Evolutionary conservation across 2,888 invertebrate species (phyloP).

Genomic region (Cephalotes varians): DNA sequence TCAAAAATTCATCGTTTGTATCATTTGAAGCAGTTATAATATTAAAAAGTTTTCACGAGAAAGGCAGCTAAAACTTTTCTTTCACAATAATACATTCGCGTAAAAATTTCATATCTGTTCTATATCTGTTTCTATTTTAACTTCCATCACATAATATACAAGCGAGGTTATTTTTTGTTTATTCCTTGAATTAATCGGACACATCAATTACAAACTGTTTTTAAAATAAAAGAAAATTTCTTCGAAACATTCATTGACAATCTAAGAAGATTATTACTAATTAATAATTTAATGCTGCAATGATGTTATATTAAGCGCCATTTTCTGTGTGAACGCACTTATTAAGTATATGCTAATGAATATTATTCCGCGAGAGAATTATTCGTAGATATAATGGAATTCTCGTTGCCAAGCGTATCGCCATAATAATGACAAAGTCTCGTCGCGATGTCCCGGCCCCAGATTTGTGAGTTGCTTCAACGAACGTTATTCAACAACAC

Average conservation of each 20-base stretch:
- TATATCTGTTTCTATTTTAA: neutral
- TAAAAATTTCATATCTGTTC: conserved; percentile 19
- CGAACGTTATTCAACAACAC: conserved; percentile 51
- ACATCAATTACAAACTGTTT: neutral
- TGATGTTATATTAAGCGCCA: neutral
- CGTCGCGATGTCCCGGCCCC: neutral
- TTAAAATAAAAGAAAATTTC: neutral
- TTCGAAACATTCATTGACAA: neutral
- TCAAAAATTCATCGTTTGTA: neutral
- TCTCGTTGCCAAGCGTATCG: neutral
- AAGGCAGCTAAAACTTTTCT: neutral
- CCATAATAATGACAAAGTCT: conserved; percentile 36
- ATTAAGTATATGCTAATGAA: conserved; percentile 17
- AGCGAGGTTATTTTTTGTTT: neutral
- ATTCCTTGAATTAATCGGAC: neutral
- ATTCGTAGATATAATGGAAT: conserved; percentile 18
- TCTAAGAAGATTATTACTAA: neutral
- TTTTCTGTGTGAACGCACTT: conserved; percentile 10
- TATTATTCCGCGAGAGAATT: conserved; percentile 21
- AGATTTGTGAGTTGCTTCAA: conserved; percentile 31
- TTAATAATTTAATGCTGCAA: neutral
- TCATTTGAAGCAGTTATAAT: neutral
- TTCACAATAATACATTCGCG: conserved; percentile 6
- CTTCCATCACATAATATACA: neutral
- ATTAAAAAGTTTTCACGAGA: neutral